Evolutionary conservation across 2,797 vertebrate genomes (phyloP), one percentile per base, ranked within the genome.

Genomic region (Rhinophrynus dorsalis): DNA sequence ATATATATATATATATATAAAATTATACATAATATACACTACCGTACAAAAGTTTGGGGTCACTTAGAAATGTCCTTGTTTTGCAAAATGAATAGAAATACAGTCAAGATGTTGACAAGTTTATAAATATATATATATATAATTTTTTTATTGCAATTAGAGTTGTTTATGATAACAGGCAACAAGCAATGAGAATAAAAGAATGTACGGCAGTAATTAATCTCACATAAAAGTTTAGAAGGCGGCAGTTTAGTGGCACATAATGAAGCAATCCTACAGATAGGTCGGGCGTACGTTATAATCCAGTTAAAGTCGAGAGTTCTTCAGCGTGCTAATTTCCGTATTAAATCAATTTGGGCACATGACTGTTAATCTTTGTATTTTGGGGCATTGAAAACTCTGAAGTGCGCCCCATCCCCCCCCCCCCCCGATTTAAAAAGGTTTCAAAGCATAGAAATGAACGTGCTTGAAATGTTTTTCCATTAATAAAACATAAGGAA

Each of bases 401-500:
- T 35, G 38, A 48, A 38, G 30, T 33, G 18, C 6, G 15, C n/a
- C n/a, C n/a, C n/a, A n/a, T n/a, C n/a, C n/a, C n/a, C n/a, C n/a
- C 33, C 44, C 26, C 45, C 17, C 17, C 3, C 24, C 27, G 30
- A 20, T 30, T 18, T 40, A 18, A n/a, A 68, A 30, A n/a, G 35
- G 30, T 32, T 52, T 59, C 33, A 42, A 51, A 68, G 13, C 35
- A 27, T 23, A 11, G 17, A 52, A 69, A 55, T 27, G 2, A 54
- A 24, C 27, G 9, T n/a, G 20, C 58, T 62, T 62, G 35, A 56
- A 26, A 62, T 55, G 56, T 51, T 59, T 35, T 62, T 23, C 32
- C 37, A 40, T 48, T 63, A 71, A 71, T 56, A 71, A 63, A 56
- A 47, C 40, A 71, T 47, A 55, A 63, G 33, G 15, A 23, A 20